Evolutionary conservation across 2,113 vertebrate genomes (phyloP).

Genomic region (Acanthisitta chloris): DNA sequence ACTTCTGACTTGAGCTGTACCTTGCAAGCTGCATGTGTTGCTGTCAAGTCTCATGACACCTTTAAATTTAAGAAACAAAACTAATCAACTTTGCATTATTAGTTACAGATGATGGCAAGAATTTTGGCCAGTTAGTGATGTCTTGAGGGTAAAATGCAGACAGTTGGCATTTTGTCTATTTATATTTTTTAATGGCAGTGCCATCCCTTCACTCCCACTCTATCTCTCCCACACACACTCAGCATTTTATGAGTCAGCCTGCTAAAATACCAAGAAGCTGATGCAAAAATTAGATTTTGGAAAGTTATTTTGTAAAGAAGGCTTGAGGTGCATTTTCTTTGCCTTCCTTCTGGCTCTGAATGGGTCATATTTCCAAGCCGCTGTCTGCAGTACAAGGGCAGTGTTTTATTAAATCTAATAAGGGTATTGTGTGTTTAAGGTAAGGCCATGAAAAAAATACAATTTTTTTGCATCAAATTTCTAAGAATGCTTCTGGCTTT

Average conservation of each 20-base stretch:
- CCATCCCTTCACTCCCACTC: constrained; percentile 20
- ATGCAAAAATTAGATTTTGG: neutral
- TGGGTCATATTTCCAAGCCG: neutral
- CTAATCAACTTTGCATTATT: neutral
- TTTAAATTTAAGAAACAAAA: neutral
- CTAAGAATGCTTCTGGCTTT: neutral
- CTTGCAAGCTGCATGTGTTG: neutral
- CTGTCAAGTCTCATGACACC: neutral
- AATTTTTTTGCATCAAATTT: neutral
- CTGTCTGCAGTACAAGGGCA: neutral
- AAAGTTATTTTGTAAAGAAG: neutral
- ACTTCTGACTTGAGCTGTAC: neutral
- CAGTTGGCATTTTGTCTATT: constrained; percentile 18
- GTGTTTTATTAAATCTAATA: neutral
- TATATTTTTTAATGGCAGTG: constrained; percentile 29
- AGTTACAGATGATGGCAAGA: neutral
- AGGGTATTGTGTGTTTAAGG: neutral
- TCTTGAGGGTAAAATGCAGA: neutral
- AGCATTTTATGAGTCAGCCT: constrained; percentile 45
- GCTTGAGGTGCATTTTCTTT: neutral
- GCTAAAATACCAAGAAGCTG: neutral
- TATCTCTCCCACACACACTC: constrained; percentile 27
- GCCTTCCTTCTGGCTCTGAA: neutral
- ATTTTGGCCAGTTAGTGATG: neutral
- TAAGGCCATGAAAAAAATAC: neutral